Base-by-base conservation (phyloP, 2,888 invertebrate genomes). In the Notodonta dromedarius region DNA sequence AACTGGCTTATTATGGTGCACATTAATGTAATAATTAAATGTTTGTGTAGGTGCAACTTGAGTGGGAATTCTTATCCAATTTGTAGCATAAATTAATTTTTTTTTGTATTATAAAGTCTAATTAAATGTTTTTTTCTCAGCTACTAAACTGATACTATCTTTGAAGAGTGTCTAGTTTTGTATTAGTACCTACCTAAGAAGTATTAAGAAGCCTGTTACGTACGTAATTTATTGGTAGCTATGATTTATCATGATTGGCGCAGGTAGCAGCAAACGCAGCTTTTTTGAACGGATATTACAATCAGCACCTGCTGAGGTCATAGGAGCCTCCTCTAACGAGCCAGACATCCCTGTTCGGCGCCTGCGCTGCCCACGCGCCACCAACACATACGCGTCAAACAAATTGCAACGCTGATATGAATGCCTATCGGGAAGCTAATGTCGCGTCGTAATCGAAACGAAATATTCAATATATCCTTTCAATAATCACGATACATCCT, bases 241-340 rank as follows among this genome's bases (percentile, higher is more conserved):
- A 35, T 35, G 7, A 35, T 35, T 35, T 7, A 35, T 35, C 35
- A 35, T 6, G 35, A 35, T 35, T 35, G 35, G 7, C 35, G n/a
- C 46, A 46, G 46, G n/a, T 46, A 46, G 46, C n/a, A n/a, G 13
- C 5, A n/a, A 46, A 46, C n/a, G 0, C n/a, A n/a, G 46, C 9
- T 46, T 46, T 46, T 46, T 46, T 46, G 13, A 5, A n/a, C 13
- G 4, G 4, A n/a, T 5, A 11, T 44, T 71, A 77, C 78, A 89
- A 89, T 89, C 87, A 89, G 73, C 88, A 88, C 85, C 83, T 85
- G 78, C 71, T 78, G 73, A 86, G 85, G 82, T 83, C 79, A 78
- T 55, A 56, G 54, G 70, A 69, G 71, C 74, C 71, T 73, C 73
- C 58, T 63, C 52, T 73, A 75, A 74, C 59, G 64, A 71, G 24